A percentile compares a stretch with the other conserved stretches of the same genome.
These are phyloP conservation scores for Xenopus laevis DNA, from an alignment of 2,113 vertebrate species.

Conservation along the genomic window DNA sequence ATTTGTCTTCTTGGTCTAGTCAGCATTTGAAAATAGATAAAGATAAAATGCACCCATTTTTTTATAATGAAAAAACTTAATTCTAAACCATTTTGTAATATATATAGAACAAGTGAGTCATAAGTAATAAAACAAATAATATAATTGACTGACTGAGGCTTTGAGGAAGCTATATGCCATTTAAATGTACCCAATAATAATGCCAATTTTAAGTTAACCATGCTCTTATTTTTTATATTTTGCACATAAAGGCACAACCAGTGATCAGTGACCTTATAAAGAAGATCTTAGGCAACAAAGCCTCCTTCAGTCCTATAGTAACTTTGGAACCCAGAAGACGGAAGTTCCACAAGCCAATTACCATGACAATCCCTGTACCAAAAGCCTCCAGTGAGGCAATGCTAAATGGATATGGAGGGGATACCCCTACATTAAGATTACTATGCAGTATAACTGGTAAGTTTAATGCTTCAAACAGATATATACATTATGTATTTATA, in stretches of 20 bases:
- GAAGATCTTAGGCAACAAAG: constrained; percentile 92
- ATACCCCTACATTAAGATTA: constrained; percentile 84
- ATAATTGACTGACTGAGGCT: too few species aligned
- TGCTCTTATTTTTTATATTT: too few species aligned
- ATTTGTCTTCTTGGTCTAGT: too few species aligned
- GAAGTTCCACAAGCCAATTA: constrained; percentile 98
- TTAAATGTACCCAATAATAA: too few species aligned
- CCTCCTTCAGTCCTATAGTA: constrained; percentile 94
- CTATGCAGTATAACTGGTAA: constrained; percentile 96
- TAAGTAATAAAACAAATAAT: too few species aligned
- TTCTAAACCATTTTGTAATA: too few species aligned
- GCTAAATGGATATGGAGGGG: constrained; percentile 82
- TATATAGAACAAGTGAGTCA: too few species aligned
- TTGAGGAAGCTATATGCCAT: too few species aligned
- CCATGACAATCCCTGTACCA: constrained; percentile 94
- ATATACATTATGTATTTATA: background rate
- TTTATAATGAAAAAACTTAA: too few species aligned
- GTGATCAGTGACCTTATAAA: constrained; percentile 80
- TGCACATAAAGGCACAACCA: constrained; percentile 77
- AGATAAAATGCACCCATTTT: too few species aligned
- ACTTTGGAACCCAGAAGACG: constrained; percentile 92
- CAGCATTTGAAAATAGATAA: too few species aligned
- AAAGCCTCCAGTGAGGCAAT: constrained; percentile 78
- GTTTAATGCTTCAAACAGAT: constrained; percentile 26
- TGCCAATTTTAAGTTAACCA: too few species aligned